phyloP scores from a whole-genome alignment of 2,113 vertebrate species.

The Myiagra hebetior region DNA sequence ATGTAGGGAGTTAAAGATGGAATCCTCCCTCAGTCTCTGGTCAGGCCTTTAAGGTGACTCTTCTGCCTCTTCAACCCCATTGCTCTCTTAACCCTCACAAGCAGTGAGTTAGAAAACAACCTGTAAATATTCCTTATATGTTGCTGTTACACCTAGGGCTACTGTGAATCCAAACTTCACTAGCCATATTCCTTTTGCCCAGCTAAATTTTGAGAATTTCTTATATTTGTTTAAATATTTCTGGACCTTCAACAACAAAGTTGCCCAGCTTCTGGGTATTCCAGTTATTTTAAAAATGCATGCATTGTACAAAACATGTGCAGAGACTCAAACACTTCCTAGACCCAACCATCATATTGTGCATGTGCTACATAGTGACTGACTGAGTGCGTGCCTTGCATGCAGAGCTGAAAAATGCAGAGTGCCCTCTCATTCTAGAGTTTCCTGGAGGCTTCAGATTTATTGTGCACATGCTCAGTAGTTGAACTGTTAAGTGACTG shows the following conservation, averaged over 20 bases:
- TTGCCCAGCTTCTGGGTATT: neutral
- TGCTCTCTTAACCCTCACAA: neutral
- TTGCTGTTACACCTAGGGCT: neutral
- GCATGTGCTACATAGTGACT: accelerated
- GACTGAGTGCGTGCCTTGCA: neutral
- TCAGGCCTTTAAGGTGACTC: neutral
- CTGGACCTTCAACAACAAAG: neutral
- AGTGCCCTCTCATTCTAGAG: neutral
- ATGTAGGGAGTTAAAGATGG: neutral
- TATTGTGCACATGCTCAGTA: neutral
- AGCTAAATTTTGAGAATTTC: neutral
- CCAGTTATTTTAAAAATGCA: neutral
- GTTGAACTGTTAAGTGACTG: neutral
- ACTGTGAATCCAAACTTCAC: neutral
- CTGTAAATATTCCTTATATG: neutral
- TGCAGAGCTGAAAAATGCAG: neutral
- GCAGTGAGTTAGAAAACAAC: neutral
- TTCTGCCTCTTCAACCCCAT: neutral
- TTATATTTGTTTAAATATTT: neutral
- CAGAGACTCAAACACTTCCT: neutral
- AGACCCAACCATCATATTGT: neutral
- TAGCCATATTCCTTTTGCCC: neutral
- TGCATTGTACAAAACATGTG: neutral
- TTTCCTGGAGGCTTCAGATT: neutral
- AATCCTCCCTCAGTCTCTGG: neutral